A percentile compares a stretch with the other conserved stretches of the same genome.
Conservation (phyloP, 2,113 vertebrate species). For the Panthera leo region DNA sequence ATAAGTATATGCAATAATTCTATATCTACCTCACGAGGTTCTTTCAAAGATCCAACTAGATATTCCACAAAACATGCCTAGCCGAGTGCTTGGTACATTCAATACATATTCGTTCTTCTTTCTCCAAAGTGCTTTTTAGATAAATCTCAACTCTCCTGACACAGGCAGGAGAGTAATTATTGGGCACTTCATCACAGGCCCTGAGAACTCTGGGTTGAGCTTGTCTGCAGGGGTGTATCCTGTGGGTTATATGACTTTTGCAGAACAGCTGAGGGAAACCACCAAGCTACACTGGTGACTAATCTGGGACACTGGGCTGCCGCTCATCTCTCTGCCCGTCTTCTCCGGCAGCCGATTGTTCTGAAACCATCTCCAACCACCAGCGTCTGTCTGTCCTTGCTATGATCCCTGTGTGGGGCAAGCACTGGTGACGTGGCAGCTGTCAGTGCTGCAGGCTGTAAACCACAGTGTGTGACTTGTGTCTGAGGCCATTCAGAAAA, state of each 20-base stretch:
- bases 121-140: background rate
- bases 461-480: background rate
- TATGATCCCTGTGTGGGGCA: fast-evolving
- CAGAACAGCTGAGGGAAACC: conserved; percentile 9
- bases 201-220: background rate
- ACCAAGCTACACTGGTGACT: background rate
- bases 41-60: background rate
- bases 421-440: background rate
- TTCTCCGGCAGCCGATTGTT: background rate
- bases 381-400: background rate
- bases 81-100: background rate
- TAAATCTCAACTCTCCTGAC: background rate
- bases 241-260: background rate
- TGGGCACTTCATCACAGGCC: background rate
- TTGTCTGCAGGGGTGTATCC: background rate
- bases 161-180: background rate
- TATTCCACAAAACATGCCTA: background rate
- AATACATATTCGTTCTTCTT: background rate
- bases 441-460: background rate
- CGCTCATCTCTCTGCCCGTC: background rate
- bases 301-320: background rate
- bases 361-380: background rate
- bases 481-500: background rate
- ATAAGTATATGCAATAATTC: background rate
- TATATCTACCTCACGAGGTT: background rate